phyloP scores from a whole-genome alignment of 2,113 vertebrate species.

The Bungarus multicinctus region DNA sequence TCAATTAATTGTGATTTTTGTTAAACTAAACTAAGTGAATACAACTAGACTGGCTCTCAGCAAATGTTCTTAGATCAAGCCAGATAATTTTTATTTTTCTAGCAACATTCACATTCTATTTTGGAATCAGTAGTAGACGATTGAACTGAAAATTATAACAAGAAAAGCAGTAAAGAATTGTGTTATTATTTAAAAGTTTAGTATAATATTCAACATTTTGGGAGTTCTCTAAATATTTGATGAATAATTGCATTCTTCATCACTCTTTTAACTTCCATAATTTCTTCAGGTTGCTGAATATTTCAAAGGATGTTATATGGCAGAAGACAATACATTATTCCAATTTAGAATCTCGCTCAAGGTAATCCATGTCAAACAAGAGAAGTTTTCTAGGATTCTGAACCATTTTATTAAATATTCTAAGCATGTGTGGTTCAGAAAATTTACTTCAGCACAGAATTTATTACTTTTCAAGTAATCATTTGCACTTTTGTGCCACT shows the following conservation, averaged over 20 bases:
- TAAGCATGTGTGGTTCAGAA: background rate
- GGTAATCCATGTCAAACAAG: background rate
- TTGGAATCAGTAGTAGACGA: background rate
- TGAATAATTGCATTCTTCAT: background rate
- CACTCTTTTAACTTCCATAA: background rate
- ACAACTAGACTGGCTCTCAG: background rate
- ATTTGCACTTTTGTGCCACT: background rate
- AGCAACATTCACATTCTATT: background rate
- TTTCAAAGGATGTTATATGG: background rate
- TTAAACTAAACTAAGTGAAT: background rate
- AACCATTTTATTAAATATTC: background rate
- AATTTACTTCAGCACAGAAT: background rate
- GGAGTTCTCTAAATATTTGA: background rate
- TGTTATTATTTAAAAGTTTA: background rate
- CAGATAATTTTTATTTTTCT: background rate
- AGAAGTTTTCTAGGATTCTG: background rate
- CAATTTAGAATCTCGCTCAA: background rate
- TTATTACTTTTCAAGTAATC: background rate
- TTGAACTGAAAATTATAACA: background rate
- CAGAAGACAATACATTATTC: background rate
- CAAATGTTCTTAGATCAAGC: background rate
- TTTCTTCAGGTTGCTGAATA: background rate
- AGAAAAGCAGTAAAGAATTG: background rate
- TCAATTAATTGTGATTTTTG: background rate
- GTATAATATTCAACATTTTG: background rate